Evolutionary conservation across 2,888 invertebrate genomes (phyloP).

Genomic region (Brenthis ino): DNA sequence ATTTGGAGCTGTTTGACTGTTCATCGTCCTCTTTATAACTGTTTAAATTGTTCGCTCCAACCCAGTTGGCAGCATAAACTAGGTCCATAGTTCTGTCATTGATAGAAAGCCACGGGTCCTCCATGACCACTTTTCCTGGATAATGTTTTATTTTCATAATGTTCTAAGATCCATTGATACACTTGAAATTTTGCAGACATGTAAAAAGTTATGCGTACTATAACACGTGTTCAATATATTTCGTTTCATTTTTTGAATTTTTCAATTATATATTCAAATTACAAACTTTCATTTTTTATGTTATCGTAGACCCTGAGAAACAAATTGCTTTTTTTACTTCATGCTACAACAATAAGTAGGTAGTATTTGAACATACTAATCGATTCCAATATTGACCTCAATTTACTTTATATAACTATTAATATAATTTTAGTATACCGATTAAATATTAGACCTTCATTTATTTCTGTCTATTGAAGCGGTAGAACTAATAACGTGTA

Average conservation of each 20-base stretch:
- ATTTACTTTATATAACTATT: no score
- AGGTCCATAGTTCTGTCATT: conserved; percentile 87
- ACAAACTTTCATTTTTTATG: not conserved
- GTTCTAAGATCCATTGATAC: conserved; percentile 43
- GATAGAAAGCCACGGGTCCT: conserved; percentile 86
- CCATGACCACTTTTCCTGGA: conserved; percentile 92
- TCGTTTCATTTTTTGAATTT: conserved; percentile 27
- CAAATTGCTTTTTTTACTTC: conserved; percentile 1
- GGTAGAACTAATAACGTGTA: no score
- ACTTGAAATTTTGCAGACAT: conserved; percentile 36
- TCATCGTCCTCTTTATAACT: conserved; percentile 66
- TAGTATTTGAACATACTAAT: not conserved
- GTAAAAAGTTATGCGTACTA: not conserved
- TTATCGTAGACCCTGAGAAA: conserved; percentile 13
- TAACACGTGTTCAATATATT: conserved; percentile 7
- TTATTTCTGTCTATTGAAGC: no score
- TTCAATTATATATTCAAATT: not conserved
- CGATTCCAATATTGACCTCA: no score
- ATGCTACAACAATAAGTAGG: conserved; percentile 6
- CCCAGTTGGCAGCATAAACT: conserved; percentile 93
- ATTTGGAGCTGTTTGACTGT: conserved; percentile 60
- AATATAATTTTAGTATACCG: no score
- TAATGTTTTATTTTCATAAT: conserved; percentile 92
- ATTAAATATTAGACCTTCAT: no score
- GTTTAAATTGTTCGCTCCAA: conserved; percentile 85